phyloP scores from a whole-genome alignment of 1,140 invertebrate genomes.

The Diplogasteroides magnus region DNA sequence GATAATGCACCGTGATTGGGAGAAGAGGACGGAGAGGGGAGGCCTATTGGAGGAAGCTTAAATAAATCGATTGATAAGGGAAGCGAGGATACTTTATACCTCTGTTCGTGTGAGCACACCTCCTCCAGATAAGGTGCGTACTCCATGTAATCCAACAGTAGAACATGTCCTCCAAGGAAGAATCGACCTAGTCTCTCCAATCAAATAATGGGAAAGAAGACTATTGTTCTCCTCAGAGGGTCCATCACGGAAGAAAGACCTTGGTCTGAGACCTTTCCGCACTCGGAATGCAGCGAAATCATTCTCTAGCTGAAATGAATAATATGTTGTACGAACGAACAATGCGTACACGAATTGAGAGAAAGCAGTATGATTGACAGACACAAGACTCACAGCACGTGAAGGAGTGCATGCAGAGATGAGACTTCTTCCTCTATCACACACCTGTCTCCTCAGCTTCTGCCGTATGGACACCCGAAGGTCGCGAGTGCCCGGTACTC shows the following conservation, averaged over 20 bases:
- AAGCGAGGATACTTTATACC: neutral
- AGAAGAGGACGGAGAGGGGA: neutral
- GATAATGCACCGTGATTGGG: neutral
- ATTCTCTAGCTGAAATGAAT: neutral
- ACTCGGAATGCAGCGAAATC: neutral
- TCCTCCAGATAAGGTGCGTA: neutral
- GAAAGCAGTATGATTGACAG: neutral
- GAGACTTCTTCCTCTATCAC: too few species aligned
- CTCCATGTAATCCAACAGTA: neutral
- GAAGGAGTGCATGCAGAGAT: neutral
- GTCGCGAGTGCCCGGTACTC: neutral
- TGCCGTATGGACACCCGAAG: neutral
- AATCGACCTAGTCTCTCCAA: neutral
- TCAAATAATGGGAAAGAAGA: neutral
- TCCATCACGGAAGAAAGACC: neutral
- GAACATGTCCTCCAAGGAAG: neutral
- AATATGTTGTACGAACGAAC: neutral
- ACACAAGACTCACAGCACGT: neutral
- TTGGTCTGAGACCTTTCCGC: neutral
- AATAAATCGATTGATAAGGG: neutral
- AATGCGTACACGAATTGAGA: neutral
- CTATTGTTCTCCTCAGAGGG: neutral
- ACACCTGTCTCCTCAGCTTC: too few species aligned
- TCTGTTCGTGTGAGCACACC: neutral
- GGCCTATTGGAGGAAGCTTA: neutral